Base-by-base conservation (phyloP, 2,797 vertebrate genomes). In the Peromyscus attwateri region DNA sequence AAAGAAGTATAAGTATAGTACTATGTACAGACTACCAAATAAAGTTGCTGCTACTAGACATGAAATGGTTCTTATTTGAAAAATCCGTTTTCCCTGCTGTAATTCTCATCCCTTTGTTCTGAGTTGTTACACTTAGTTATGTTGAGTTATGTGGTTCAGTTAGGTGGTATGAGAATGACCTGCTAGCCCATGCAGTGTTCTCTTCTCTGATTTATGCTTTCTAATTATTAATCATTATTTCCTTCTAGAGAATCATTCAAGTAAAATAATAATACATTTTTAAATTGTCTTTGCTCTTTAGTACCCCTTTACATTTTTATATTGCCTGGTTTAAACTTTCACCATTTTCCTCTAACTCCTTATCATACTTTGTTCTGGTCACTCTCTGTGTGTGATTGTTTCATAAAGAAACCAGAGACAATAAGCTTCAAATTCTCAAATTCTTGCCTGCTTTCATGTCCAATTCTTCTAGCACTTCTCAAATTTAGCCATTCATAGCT, bases 11-110 rank as follows among this genome's bases (percentile, higher is more conserved):
- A 46, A 5, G 8, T 66, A 4, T 68, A 82, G 13, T 89, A 85
- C 11, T 70, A 0, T 76, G 46, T 83, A 17, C 21, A 68, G 14
- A 91, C 77, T 52, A 94, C n/a, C 64, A 81, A 89, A 87, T 87
- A 40, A 95, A 84, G n/a, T 29, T 87, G 84, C 16, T 75, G 0
- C 76, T 95, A 31, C 19, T 76, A 71, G 23, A 62, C 79, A 62
- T 52, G 73, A 57, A 46, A 60, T 84, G 43, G 21, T 29, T 29
- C 19, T 92, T 84, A 3, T 81, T 82, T 97, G 37, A 66, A 3
- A 57, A 93, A 64, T 93, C 2, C 43, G n/a, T 89, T 95, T 94
- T 95, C 43, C 64, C 13, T 92, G 76, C 80, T 95, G 92, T 68
- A 52, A 37, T 91, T 91, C n/a, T 93, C 49, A 75, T 1, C 0